Evolutionary conservation across 1,140 invertebrate species (phyloP).

Genomic region (Antheraea pernyi): DNA sequence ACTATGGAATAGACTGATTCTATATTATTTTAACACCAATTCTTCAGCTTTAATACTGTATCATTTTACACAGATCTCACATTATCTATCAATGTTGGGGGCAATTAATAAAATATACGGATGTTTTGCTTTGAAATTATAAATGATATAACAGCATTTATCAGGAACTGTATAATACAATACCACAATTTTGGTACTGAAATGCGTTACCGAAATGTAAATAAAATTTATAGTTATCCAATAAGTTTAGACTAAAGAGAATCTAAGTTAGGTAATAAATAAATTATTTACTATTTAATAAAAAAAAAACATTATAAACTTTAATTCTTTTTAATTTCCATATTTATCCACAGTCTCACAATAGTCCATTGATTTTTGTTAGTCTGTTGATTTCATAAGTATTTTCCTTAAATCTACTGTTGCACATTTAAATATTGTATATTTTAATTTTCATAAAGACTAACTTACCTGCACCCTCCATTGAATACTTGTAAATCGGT

Average conservation of each 20-base stretch:
- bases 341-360: too few relatives aligned
- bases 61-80: conserved; percentile 34
- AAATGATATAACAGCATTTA: conserved; percentile 57
- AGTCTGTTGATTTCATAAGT: too few relatives aligned
- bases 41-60: conserved; percentile 46
- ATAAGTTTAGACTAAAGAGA: conserved; percentile 56
- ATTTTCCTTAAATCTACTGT: too few relatives aligned
- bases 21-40: conserved; percentile 35
- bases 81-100: not conserved
- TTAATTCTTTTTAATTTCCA: too few relatives aligned
- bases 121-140: conserved; percentile 15
- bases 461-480: conserved; percentile 88
- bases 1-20: conserved; percentile 69
- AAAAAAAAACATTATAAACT: not conserved
- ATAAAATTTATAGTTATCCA: conserved; percentile 52
- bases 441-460: conserved; percentile 7
- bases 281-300: conserved; percentile 20
- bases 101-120: not conserved
- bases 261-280: conserved; percentile 42
- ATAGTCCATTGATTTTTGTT: too few relatives aligned
- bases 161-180: conserved; percentile 15
- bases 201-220: conserved; percentile 52
- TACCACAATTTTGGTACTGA: not conserved
- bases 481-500: conserved; percentile 90
- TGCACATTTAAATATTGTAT: conserved; percentile 31